phyloP scores from a whole-genome alignment of 1,140 invertebrate genomes.

The Eueides isabella region DNA sequence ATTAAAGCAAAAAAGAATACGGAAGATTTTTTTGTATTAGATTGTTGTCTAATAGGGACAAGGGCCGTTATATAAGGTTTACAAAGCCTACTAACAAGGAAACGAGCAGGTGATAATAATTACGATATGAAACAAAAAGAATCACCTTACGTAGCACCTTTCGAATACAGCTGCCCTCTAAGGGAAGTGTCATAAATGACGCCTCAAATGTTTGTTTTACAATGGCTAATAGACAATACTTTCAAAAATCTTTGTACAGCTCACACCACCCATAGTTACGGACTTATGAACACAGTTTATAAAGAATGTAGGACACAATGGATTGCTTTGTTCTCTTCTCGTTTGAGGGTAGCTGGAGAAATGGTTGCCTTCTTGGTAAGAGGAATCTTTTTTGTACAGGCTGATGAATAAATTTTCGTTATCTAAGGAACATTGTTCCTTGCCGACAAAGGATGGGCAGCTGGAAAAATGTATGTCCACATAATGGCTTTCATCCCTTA shows the following conservation, averaged over 20 bases:
- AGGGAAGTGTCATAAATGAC: constrained; percentile 67
- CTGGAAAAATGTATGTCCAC: constrained; percentile 27
- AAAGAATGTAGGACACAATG: constrained; percentile 51
- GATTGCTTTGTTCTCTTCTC: constrained; percentile 49
- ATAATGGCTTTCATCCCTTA: constrained; percentile 23
- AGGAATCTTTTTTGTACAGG: constrained; percentile 57
- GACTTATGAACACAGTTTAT: constrained; percentile 49
- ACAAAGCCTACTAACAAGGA: constrained; percentile 47
- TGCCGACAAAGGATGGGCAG: constrained; percentile 47
- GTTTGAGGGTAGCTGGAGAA: constrained; percentile 53
- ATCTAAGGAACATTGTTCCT: constrained; percentile 51
- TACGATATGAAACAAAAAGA: constrained; percentile 62
- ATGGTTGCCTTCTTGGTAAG: constrained; percentile 57
- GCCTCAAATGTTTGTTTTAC: constrained; percentile 58
- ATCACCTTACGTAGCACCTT: constrained; percentile 54
- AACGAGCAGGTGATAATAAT: constrained; percentile 65
- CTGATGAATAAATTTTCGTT: constrained; percentile 65
- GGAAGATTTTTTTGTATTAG: constrained; percentile 18
- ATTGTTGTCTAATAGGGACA: constrained; percentile 40
- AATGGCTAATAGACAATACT: constrained; percentile 52
- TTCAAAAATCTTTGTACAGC: constrained; percentile 35
- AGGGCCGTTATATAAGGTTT: constrained; percentile 39
- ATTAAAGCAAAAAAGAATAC: constrained; percentile 18
- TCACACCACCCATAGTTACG: constrained; percentile 51
- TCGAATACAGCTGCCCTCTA: constrained; percentile 57